A percentile compares a stretch with the other conserved stretches of the same genome.
Conservation (phyloP, 2,113 vertebrate genomes). For the Calypte anna region DNA sequence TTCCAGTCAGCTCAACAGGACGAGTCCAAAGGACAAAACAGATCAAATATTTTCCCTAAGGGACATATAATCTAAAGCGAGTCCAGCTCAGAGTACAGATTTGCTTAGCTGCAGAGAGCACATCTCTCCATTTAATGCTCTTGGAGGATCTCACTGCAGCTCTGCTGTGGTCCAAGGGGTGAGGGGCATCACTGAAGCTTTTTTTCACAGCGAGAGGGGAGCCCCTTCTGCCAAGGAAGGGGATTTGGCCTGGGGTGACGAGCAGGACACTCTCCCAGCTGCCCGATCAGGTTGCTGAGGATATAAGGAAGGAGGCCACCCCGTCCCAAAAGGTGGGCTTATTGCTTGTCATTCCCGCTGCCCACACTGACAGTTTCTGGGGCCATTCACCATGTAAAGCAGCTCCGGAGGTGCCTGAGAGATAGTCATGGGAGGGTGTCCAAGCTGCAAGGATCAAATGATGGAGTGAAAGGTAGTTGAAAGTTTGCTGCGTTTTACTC, state of each 20-base stretch:
- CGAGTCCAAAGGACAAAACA: not conserved
- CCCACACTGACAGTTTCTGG: fast-evolving
- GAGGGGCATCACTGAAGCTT: fast-evolving
- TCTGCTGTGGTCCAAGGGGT: fast-evolving
- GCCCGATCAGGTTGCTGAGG: fast-evolving
- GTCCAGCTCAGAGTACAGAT: not conserved
- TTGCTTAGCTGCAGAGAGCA: fast-evolving
- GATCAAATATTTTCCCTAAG: not conserved
- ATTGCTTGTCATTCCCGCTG: fast-evolving
- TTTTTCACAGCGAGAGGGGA: not conserved
- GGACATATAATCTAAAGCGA: not conserved
- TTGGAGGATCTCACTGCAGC: fast-evolving
- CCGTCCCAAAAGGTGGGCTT: not conserved
- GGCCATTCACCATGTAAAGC: fast-evolving
- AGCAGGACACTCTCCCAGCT: not conserved
- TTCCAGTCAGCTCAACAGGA: not conserved
- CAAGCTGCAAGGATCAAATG: not conserved
- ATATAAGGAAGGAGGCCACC: fast-evolving
- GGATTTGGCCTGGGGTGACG: fast-evolving
- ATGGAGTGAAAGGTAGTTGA: not conserved
- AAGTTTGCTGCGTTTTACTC: not conserved
- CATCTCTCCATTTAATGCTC: not conserved
- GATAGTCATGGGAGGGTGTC: not conserved
- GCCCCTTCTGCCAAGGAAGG: fast-evolving
- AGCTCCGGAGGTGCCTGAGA: not conserved